phyloP scores from a whole-genome alignment of 2,888 invertebrate species.

The Papilio gigon region DNA sequence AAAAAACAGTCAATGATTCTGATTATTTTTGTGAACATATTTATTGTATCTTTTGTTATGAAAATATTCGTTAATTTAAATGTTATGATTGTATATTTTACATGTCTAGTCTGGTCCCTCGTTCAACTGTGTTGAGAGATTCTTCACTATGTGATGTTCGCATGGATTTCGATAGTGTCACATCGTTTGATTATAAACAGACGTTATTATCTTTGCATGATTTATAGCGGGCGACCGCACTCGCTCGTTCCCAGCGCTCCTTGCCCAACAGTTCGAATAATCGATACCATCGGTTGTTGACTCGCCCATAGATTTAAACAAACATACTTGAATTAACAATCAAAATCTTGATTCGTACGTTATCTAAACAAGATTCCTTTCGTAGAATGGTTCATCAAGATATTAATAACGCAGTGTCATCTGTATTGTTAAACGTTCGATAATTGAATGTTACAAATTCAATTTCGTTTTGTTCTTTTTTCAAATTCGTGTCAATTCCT shows the following conservation, averaged over 20 bases:
- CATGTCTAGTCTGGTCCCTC: no score
- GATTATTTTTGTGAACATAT: no score
- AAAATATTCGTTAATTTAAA: no score
- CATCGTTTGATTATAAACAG: conserved; percentile 10
- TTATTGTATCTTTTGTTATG: no score
- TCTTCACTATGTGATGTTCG: not conserved
- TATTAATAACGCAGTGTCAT: not conserved
- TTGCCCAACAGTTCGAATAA: conserved; percentile 30
- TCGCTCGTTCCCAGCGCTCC: conserved; percentile 33
- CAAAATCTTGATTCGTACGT: not conserved
- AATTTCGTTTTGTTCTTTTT: not conserved
- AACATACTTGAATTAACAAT: conserved; percentile 34
- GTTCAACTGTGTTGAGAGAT: not conserved
- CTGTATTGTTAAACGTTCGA: not conserved
- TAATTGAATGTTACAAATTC: not conserved
- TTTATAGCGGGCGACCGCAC: conserved; percentile 13
- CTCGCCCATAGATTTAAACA: conserved; percentile 48
- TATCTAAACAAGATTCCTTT: not conserved
- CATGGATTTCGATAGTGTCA: conserved; percentile 6
- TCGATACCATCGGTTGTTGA: conserved; percentile 55
- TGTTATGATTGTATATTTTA: no score
- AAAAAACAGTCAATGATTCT: no score
- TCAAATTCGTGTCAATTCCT: no score
- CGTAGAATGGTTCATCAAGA: no score
- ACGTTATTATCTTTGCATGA: conserved; percentile 18